These are phyloP conservation scores for Drosophila santomea DNA, from an alignment of 1,140 invertebrate species.

Conservation along the genomic window DNA sequence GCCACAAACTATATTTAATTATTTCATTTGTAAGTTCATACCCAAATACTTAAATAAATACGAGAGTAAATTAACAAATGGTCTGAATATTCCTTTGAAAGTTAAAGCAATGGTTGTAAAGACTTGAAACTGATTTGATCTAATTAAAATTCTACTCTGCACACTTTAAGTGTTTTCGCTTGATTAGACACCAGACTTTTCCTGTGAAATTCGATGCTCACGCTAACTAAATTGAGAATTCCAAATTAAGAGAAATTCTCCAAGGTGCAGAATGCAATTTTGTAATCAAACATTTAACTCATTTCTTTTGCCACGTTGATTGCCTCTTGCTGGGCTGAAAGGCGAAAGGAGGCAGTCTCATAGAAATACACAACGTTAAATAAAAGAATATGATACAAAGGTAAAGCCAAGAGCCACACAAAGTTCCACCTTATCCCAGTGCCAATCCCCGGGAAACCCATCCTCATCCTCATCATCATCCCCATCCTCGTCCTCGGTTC, in stretches of 20 bases:
- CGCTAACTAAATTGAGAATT: slow-evolving; percentile 33
- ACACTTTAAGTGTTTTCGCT: slow-evolving; percentile 1
- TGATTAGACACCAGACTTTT: background rate
- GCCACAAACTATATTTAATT: background rate
- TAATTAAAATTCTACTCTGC: slow-evolving; percentile 1
- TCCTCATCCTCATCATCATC: slow-evolving; percentile 18
- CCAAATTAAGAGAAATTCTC: slow-evolving; percentile 36
- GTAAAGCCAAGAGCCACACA: slow-evolving; percentile 67
- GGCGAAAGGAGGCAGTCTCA: slow-evolving; percentile 36
- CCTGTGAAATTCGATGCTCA: slow-evolving; percentile 2
- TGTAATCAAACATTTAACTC: slow-evolving; percentile 64
- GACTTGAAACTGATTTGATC: background rate
- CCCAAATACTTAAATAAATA: too few relatives aligned
- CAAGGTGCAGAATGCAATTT: slow-evolving; percentile 52
- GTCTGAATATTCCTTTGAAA: background rate
- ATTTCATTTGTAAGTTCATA: background rate
- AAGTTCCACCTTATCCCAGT: slow-evolving; percentile 34
- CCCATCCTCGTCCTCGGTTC: slow-evolving; percentile 19
- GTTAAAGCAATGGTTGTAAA: background rate
- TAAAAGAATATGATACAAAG: slow-evolving; percentile 57
- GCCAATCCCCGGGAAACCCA: slow-evolving; percentile 23
- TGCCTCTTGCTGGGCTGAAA: slow-evolving; percentile 32
- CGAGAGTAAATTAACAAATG: background rate
- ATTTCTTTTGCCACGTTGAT: slow-evolving; percentile 48
- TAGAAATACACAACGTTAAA: slow-evolving; percentile 53